Evolutionary conservation across 2,113 vertebrate genomes (phyloP).

Genomic region (Condylura cristata): DNA sequence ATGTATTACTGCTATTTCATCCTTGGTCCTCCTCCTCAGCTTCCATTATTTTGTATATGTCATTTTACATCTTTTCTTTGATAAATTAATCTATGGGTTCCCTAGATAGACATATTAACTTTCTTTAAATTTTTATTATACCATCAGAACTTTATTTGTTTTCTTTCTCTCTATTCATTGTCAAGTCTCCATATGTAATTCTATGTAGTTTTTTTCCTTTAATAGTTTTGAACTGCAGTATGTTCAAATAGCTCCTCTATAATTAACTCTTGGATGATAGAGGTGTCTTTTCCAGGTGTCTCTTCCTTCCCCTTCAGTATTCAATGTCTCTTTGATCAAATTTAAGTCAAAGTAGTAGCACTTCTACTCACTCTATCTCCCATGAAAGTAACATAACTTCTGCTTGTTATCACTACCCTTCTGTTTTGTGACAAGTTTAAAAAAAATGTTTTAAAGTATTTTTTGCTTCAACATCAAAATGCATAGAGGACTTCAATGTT

Average conservation of each 20-base stretch:
- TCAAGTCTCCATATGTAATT: conserved; percentile 19
- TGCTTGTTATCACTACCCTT: not conserved
- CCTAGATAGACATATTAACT: not conserved
- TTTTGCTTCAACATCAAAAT: conserved; percentile 27
- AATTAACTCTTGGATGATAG: not conserved
- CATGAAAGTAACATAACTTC: conserved; percentile 3
- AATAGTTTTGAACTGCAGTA: not conserved
- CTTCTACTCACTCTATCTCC: not conserved
- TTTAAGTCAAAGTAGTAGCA: not conserved
- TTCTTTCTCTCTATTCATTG: not conserved
- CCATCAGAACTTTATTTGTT: conserved; percentile 31
- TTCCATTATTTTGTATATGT: not conserved
- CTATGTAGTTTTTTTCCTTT: not conserved
- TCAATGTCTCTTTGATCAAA: not conserved
- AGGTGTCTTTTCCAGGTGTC: not conserved
- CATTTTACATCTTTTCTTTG: not conserved
- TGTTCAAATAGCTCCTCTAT: not conserved
- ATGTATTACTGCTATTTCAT: not conserved
- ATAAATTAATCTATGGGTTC: not conserved
- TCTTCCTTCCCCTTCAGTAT: not conserved
- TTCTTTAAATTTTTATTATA: conserved; percentile 41
- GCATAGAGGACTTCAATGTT: not conserved
- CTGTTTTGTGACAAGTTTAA: conserved; percentile 8
- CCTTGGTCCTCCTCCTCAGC: not conserved
- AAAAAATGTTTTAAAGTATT: not conserved